These are phyloP conservation scores for Smittia sp. DNA, from an alignment of 2,888 invertebrate genomes.

Conservation along the genomic window DNA sequence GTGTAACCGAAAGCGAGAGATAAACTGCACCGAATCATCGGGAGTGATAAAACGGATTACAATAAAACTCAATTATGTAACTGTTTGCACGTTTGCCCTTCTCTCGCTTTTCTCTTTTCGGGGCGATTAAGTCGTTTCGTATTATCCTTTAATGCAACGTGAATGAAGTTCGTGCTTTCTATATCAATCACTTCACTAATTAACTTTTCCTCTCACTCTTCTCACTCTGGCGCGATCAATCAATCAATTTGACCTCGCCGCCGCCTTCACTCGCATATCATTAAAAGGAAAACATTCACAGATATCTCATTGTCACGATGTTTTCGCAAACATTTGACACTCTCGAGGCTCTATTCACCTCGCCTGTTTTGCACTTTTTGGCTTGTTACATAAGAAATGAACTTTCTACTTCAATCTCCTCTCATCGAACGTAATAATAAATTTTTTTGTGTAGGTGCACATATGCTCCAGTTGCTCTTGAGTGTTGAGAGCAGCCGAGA, in stretches of 20 bases:
- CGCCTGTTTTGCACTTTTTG: conserved; percentile 13
- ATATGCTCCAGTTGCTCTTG: not conserved
- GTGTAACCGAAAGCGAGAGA: not conserved
- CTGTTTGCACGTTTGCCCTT: not conserved
- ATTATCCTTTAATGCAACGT: not conserved
- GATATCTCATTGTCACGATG: not conserved
- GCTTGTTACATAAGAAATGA: conserved; percentile 34
- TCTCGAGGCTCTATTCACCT: not conserved
- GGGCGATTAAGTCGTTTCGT: conserved; percentile 24
- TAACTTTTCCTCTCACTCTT: conserved; percentile 15
- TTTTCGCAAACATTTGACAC: not conserved
- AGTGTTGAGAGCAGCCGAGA: not conserved
- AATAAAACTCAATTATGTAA: conserved; percentile 27
- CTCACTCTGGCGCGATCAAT: conserved; percentile 17
- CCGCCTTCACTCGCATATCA: not conserved
- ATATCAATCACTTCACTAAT: conserved; percentile 40
- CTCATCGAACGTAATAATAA: not conserved
- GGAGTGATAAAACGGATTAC: conserved; percentile 7
- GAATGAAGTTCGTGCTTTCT: not conserved
- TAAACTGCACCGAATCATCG: conserved; percentile 12
- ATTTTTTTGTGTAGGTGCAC: not conserved
- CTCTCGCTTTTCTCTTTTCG: not conserved
- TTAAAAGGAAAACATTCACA: not conserved
- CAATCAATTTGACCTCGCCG: conserved; percentile 24
- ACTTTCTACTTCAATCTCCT: not conserved